Conservation (phyloP, 2,113 vertebrate species). For the Antennarius striatus region DNA sequence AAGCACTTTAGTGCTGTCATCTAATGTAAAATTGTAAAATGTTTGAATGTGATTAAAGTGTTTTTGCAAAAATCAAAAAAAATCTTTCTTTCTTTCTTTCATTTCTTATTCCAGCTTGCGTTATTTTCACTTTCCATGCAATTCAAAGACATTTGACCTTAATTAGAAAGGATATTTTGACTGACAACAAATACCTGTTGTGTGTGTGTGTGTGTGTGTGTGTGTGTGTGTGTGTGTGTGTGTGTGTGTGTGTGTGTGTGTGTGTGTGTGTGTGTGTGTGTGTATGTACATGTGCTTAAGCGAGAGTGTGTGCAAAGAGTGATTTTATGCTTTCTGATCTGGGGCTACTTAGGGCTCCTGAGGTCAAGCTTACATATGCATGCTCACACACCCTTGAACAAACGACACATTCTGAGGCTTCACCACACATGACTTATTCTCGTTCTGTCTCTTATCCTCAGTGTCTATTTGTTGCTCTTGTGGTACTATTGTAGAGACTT, state of each 20-base stretch:
- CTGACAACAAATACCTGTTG: constrained; percentile 37
- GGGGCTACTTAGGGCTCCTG: constrained; percentile 4
- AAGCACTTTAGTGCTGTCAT: no score
- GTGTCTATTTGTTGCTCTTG: no score
- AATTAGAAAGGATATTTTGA: constrained; percentile 42
- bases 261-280: not conserved
- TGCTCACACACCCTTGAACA: no score
- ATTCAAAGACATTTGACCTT: constrained; percentile 62
- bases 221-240: not conserved
- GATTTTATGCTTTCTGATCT: constrained; percentile 37
- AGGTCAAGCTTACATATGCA: constrained; percentile 8
- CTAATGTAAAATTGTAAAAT: no score
- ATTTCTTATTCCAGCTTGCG: not conserved
- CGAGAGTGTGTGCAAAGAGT: constrained; percentile 8
- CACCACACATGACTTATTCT: no score
- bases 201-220: not conserved
- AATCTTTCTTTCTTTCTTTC: not conserved
- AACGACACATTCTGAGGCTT: no score
- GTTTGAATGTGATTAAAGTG: no score
- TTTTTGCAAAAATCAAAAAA: no score
- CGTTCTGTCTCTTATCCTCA: no score
- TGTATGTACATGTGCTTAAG: no score
- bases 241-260: constrained; percentile 24
- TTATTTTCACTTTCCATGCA: constrained; percentile 3
- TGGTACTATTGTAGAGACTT: not conserved